These are phyloP conservation scores for Asteroscopus sphinx DNA, from an alignment of 2,888 invertebrate species.

Conservation along the genomic window DNA sequence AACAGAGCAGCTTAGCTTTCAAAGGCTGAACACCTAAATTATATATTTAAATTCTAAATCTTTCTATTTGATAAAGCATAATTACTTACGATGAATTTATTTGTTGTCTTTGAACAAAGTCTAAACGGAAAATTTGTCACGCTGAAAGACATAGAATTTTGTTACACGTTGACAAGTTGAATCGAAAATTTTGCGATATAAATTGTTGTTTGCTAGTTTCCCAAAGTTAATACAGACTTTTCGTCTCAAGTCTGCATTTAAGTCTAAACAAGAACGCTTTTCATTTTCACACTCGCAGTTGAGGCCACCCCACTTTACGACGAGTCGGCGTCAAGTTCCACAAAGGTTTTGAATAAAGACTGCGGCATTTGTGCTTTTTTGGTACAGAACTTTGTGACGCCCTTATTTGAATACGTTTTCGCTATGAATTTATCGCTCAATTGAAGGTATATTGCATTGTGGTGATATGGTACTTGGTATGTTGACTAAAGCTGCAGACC, in stretches of 20 bases:
- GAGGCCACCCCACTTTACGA: conserved; percentile 61
- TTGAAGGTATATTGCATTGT: conserved; percentile 19
- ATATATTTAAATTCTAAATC: not conserved
- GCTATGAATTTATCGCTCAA: conserved; percentile 55
- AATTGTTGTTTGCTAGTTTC: conserved; percentile 59
- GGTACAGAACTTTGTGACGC: conserved; percentile 66
- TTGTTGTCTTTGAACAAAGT: conserved; percentile 23
- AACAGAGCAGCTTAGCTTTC: not conserved
- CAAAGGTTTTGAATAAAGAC: conserved; percentile 78
- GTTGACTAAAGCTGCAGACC: too few species aligned
- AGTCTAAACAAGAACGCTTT: conserved; percentile 72
- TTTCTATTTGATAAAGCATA: conserved; percentile 7
- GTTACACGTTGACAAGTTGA: conserved; percentile 45
- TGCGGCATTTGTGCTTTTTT: conserved; percentile 72
- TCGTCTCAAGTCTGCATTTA: conserved; percentile 63
- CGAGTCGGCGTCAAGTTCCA: conserved; percentile 70
- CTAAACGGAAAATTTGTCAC: conserved; percentile 13
- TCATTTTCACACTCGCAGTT: conserved; percentile 72
- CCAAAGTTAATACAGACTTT: conserved; percentile 62
- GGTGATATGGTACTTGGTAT: not conserved
- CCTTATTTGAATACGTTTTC: conserved; percentile 57
- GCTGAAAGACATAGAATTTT: conserved; percentile 14
- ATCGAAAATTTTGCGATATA: conserved; percentile 53
- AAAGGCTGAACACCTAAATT: not conserved
- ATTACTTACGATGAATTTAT: conserved; percentile 19